Conservation (phyloP, 1,140 invertebrate species). For the Papilio polyxenes region DNA sequence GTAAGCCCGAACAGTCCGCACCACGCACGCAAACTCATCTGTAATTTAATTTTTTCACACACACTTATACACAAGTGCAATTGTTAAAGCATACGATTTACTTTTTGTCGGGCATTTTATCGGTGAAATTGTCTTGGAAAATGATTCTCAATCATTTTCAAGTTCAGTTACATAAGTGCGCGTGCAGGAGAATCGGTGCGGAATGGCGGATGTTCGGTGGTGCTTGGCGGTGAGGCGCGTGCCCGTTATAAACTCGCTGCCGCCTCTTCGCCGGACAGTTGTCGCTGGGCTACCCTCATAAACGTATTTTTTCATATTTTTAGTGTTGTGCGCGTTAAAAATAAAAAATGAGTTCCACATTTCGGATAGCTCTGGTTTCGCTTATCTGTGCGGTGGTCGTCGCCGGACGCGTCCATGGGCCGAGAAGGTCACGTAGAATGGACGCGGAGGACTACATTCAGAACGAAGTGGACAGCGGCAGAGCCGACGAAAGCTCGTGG, state of each 20-base stretch:
- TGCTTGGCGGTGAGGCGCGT: constrained; percentile 71
- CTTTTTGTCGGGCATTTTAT: constrained; percentile 80
- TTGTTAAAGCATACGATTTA: constrained; percentile 65
- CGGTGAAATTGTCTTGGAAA: constrained; percentile 81
- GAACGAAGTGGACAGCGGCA: constrained; percentile 76
- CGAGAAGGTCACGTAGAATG: constrained; percentile 72
- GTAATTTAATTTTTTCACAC: constrained; percentile 66
- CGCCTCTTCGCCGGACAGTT: constrained; percentile 71
- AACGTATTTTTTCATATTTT: constrained; percentile 65
- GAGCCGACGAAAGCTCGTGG: constrained; percentile 78
- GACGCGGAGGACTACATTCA: constrained; percentile 67
- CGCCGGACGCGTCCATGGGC: constrained; percentile 69
- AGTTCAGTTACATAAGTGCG: constrained; percentile 81
- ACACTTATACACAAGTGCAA: constrained; percentile 54
- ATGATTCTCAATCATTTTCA: constrained; percentile 80
- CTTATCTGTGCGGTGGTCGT: constrained; percentile 69
- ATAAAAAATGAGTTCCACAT: constrained; percentile 72
- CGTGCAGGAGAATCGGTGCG: constrained; percentile 80
- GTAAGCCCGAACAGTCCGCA: constrained; percentile 58
- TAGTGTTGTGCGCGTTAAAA: constrained; percentile 64
- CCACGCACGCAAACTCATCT: constrained; percentile 62
- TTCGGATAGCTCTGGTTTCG: constrained; percentile 73
- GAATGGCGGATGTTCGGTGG: constrained; percentile 80
- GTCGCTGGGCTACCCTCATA: constrained; percentile 71
- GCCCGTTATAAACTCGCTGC: constrained; percentile 78